Conservation (phyloP, 2,797 vertebrate species). For the Myotis planiceps region DNA sequence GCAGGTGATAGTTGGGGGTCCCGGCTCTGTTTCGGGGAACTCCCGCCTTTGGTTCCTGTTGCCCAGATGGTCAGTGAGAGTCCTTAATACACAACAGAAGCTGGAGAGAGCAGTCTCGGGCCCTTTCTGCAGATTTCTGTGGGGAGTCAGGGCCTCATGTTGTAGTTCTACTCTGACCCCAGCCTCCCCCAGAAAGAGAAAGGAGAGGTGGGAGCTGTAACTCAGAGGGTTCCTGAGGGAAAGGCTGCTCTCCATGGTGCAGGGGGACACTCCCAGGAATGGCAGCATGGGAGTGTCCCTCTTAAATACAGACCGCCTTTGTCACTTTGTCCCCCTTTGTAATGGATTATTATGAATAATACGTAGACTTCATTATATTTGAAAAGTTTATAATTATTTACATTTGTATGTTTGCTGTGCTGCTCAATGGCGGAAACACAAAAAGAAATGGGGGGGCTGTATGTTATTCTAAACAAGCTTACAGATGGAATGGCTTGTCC, state of each 20-base stretch:
- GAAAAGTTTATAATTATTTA: constrained; percentile 12
- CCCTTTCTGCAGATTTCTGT: not conserved
- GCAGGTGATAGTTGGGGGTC: not conserved
- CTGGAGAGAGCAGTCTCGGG: not conserved
- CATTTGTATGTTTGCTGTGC: not conserved
- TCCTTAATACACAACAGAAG: not conserved
- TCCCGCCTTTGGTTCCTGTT: not conserved
- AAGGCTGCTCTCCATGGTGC: not conserved
- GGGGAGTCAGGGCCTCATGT: not conserved
- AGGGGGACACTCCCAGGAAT: not conserved
- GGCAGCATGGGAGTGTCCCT: not conserved
- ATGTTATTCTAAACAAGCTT: not conserved
- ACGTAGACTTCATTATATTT: not conserved
- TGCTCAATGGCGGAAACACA: not conserved
- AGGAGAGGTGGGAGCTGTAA: not conserved
- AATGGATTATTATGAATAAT: not conserved
- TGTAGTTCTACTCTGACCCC: not conserved
- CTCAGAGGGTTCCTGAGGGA: not conserved
- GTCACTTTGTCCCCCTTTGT: not conserved
- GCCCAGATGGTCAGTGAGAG: not conserved
- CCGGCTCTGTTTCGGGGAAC: not conserved
- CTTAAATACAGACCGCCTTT: not conserved
- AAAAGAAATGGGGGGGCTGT: not conserved
- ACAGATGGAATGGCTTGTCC: not conserved
- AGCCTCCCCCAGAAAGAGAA: not conserved